Conservation (phyloP, 2,888 invertebrate genomes). For the Sphinx pinastri region DNA sequence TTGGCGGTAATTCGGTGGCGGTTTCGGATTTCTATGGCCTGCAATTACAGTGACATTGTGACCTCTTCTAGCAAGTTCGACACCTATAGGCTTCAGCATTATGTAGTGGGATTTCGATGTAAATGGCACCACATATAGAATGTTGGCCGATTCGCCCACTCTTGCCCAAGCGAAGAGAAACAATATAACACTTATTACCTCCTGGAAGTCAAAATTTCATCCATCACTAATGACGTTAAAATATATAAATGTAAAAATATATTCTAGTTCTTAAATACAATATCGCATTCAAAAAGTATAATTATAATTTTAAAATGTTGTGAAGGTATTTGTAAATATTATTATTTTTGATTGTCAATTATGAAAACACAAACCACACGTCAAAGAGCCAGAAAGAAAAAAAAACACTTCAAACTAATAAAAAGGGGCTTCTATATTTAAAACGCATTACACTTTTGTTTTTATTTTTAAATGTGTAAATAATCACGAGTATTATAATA, state of each 20-base stretch:
- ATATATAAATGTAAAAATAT: no score
- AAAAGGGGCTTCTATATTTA: no score
- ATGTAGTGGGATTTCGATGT: constrained; percentile 78
- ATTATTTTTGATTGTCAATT: background rate
- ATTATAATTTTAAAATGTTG: background rate
- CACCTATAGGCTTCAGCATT: constrained; percentile 70
- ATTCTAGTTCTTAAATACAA: no score
- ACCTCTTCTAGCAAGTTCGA: constrained; percentile 77
- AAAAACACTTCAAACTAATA: no score
- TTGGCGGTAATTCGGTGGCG: constrained; percentile 68
- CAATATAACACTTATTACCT: constrained; percentile 13
- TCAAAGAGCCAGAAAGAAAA: no score
- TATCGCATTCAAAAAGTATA: no score
- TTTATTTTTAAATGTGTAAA: background rate
- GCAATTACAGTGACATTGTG: constrained; percentile 81
- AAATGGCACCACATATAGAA: constrained; percentile 75
- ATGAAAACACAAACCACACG: background rate
- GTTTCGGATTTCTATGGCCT: constrained; percentile 58
- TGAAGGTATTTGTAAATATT: background rate
- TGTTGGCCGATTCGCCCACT: constrained; percentile 61
- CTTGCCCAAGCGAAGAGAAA: constrained; percentile 34
- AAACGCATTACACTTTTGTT: background rate
- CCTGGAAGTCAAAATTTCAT: constrained; percentile 13
- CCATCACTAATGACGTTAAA: no score
- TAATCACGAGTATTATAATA: background rate